Conservation (phyloP, 1,140 invertebrate species). For the Drosophila bocki region DNA sequence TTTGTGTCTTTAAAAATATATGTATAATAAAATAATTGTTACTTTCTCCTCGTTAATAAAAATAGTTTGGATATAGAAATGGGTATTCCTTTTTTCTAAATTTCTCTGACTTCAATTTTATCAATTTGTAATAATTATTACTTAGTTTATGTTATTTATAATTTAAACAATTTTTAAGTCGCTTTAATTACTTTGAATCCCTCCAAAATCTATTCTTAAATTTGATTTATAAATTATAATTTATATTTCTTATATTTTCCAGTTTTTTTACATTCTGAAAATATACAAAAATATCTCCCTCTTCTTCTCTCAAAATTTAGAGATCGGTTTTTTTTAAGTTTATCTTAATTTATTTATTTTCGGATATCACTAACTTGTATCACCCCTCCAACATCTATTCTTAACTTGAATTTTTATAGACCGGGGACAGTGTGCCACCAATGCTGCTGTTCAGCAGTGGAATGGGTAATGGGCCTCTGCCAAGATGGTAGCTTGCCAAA, state of each 20-base stretch:
- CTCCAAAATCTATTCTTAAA: no score
- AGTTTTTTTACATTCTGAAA: no score
- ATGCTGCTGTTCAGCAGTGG: conserved; percentile 3
- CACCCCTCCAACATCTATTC: conserved; percentile 28
- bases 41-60: no score
- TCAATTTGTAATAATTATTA: no score
- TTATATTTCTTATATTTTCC: background rate
- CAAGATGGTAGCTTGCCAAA: conserved; percentile 79
- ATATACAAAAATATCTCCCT: background rate
- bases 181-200: no score
- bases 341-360: background rate
- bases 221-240: no score
- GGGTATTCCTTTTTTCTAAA: no score
- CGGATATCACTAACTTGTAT: background rate
- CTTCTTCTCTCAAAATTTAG: background rate
- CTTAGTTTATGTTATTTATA: no score
- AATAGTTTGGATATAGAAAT: no score
- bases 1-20: no score
- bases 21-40: no score
- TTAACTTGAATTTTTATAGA: conserved; percentile 33
- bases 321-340: background rate
- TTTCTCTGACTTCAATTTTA: no score
- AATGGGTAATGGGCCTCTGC: conserved; percentile 68
- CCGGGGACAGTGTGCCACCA: conserved; percentile 47
- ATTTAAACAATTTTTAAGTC: background rate